Percentiles rank a stretch among this genome's conserved stretches.
Conservation (phyloP, 1,140 invertebrate genomes). For the Lepidurus packardi region DNA sequence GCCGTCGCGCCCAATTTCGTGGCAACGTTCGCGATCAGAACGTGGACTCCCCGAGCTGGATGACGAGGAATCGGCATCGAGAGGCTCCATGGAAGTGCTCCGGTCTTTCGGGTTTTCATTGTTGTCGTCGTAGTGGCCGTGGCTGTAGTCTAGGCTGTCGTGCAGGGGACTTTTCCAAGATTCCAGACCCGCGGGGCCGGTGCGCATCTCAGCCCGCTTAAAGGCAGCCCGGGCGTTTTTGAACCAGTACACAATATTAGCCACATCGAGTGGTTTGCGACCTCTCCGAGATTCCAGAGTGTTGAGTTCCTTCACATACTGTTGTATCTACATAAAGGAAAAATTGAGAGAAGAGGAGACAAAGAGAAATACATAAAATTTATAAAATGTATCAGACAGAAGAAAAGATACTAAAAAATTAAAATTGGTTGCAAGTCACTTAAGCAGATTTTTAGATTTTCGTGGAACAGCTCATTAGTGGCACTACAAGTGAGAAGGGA, state of each 20-base stretch:
- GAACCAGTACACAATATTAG: slow-evolving; percentile 98
- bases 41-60: background rate
- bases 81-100: slow-evolving; percentile 29
- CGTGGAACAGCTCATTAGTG: background rate
- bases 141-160: slow-evolving; percentile 35
- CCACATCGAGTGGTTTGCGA: slow-evolving; percentile 86
- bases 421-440: background rate
- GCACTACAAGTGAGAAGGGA: background rate
- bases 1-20: background rate
- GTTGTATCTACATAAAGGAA: slow-evolving; percentile 68
- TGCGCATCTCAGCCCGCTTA: slow-evolving; percentile 57
- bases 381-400: background rate
- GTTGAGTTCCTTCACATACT: slow-evolving; percentile 89
- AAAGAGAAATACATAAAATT: background rate
- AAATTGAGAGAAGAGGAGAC: slow-evolving; percentile 26
- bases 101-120: slow-evolving; percentile 31
- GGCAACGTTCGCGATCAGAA: background rate
- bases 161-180: slow-evolving; percentile 34
- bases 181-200: slow-evolving; percentile 35
- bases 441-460: background rate
- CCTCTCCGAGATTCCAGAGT: slow-evolving; percentile 82
- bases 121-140: slow-evolving; percentile 35
- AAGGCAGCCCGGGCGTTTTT: slow-evolving; percentile 95
- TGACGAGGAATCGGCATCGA: slow-evolving; percentile 5
- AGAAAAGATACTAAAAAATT: too few relatives aligned